Conservation (phyloP, 2,113 vertebrate genomes). For the Sinocyclocheilus rhinocerous region DNA sequence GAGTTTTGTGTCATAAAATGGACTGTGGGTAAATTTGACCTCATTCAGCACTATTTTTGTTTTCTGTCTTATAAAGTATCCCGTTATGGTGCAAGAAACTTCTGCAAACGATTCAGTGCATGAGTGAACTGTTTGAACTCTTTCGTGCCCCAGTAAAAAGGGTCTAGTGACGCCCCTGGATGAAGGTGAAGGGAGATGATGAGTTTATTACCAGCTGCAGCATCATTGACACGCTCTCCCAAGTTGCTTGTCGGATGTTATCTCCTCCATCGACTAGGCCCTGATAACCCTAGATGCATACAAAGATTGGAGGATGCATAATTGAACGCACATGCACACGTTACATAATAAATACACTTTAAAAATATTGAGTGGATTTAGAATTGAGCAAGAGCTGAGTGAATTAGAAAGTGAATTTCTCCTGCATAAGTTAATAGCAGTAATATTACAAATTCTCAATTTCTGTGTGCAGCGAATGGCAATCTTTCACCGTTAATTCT, state of each 20-base stretch:
- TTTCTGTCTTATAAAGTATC: no score
- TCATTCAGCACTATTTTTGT: background rate
- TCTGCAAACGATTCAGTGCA: no score
- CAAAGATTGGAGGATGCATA: background rate
- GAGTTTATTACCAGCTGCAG: conserved; percentile 84
- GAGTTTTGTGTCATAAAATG: background rate
- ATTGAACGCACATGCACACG: conserved; percentile 6
- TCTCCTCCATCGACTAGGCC: conserved; percentile 91
- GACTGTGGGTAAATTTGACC: background rate
- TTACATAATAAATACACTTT: background rate
- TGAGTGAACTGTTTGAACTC: no score
- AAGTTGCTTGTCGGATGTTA: conserved; percentile 84
- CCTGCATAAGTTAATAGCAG: no score
- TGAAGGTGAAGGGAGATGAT: no score
- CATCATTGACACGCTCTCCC: conserved; percentile 96
- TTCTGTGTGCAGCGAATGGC: background rate
- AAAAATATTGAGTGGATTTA: background rate
- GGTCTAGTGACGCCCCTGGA: no score
- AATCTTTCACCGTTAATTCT: background rate
- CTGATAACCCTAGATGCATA: conserved; percentile 84
- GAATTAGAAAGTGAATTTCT: background rate
- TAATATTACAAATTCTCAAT: background rate
- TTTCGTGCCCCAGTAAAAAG: no score
- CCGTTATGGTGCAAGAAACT: no score
- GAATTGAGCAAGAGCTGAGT: background rate